Evolutionary conservation across 2,888 invertebrate genomes (phyloP).

Genomic region (Troilus luridus): DNA sequence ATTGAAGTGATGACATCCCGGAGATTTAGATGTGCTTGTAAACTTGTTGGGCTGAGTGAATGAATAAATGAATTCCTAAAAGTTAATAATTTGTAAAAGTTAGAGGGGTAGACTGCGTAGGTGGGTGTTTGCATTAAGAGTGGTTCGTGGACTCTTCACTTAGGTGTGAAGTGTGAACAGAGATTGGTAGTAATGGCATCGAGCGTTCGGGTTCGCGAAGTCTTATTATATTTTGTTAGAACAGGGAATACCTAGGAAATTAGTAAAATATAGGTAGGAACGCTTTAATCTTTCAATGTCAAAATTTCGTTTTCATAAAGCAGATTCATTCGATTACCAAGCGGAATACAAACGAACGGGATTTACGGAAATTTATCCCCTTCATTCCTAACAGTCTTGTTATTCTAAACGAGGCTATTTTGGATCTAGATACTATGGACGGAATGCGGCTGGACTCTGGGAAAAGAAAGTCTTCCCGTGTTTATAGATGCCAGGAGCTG

Average conservation of each 20-base stretch:
- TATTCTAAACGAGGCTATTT: background rate
- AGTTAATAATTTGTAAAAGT: no score
- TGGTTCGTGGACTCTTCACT: no score
- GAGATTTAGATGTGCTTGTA: no score
- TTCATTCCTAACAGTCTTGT: background rate
- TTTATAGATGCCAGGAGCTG: background rate
- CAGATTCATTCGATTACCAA: background rate
- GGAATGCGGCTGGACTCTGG: slow-evolving; percentile 7
- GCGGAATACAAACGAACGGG: background rate
- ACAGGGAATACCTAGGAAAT: no score
- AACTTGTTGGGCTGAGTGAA: no score
- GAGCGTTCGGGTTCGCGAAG: background rate
- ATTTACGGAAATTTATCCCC: background rate
- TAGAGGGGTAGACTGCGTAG: no score
- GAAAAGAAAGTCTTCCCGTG: slow-evolving; percentile 48
- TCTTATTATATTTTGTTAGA: background rate
- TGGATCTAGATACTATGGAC: background rate
- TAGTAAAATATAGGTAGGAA: no score
- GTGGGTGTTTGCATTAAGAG: no score
- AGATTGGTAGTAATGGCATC: no score
- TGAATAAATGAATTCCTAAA: no score
- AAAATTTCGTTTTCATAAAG: background rate
- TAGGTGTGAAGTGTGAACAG: no score
- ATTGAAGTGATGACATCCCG: no score
- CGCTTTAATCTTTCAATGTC: background rate